Conservation (phyloP, 2,113 vertebrate species). For the Scalopus aquaticus region DNA sequence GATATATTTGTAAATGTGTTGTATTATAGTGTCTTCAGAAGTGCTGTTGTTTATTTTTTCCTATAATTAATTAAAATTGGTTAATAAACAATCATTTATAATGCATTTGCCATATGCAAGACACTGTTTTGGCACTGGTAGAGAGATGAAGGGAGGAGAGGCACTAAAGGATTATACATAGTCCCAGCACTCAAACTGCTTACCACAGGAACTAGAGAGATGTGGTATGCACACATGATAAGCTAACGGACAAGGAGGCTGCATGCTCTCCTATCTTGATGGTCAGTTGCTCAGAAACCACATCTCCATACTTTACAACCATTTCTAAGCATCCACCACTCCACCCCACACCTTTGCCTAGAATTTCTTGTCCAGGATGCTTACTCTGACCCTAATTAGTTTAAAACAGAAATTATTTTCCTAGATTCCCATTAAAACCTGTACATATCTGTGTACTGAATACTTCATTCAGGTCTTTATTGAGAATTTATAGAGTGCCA, state of each 20-base stretch:
- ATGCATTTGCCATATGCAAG: neutral
- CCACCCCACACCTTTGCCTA: neutral
- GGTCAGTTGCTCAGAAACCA: neutral
- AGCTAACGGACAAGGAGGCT: neutral
- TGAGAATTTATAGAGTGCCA: neutral
- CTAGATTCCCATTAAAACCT: neutral
- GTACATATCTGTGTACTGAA: neutral
- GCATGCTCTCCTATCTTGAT: neutral
- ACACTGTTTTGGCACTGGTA: neutral
- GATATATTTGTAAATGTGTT: neutral
- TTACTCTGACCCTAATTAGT: neutral
- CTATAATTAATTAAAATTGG: neutral
- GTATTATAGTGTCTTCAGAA: neutral
- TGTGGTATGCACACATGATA: rapidly evolving
- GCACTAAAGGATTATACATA: neutral
- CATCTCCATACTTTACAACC: neutral
- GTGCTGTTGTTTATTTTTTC: neutral
- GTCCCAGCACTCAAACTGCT: neutral
- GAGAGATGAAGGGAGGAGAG: neutral
- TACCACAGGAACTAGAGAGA: neutral
- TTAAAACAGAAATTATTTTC: neutral
- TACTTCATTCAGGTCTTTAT: neutral
- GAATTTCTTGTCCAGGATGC: neutral
- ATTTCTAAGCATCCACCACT: too few relatives aligned
- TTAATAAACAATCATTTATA: neutral